These are phyloP conservation scores for Rotaria magnacalcarata DNA, from an alignment of 2,888 invertebrate species.

Conservation along the genomic window DNA sequence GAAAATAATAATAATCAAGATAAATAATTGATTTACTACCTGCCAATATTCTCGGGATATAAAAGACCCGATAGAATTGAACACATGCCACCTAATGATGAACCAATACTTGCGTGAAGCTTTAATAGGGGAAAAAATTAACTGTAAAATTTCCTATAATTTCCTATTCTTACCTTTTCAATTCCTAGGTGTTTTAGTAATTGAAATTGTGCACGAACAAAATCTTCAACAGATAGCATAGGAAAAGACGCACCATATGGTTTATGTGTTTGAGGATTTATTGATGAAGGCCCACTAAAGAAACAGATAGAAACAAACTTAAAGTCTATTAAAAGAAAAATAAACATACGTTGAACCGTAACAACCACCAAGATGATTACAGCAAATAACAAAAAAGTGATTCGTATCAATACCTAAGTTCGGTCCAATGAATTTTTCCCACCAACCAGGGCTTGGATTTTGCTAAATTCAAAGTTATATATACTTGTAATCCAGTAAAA, in stretches of 20 bases:
- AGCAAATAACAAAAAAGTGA: constrained; percentile 57
- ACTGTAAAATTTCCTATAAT: no score
- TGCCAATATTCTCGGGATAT: constrained; percentile 40
- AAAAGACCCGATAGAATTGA: constrained; percentile 43
- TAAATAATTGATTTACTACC: background rate
- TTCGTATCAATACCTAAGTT: constrained; percentile 57
- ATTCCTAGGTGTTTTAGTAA: constrained; percentile 56
- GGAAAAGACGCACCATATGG: constrained; percentile 57
- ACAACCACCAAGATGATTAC: constrained; percentile 57
- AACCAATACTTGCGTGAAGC: constrained; percentile 56
- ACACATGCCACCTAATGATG: constrained; percentile 52
- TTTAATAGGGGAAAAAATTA: constrained; percentile 46
- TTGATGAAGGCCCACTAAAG: constrained; percentile 56
- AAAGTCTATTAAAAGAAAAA: background rate
- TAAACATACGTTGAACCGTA: constrained; percentile 55
- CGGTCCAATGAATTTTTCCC: constrained; percentile 59
- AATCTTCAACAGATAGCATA: constrained; percentile 55
- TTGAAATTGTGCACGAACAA: constrained; percentile 54
- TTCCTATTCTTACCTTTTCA: constrained; percentile 50
- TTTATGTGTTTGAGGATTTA: constrained; percentile 54
- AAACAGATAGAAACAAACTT: constrained; percentile 14
- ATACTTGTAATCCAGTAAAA: background rate
- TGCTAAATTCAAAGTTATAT: constrained; percentile 49
- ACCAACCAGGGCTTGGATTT: constrained; percentile 56
- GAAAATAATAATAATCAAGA: background rate